Evolutionary conservation across 2,888 invertebrate genomes (phyloP).

Genomic region (Drosophila multiciliata): DNA sequence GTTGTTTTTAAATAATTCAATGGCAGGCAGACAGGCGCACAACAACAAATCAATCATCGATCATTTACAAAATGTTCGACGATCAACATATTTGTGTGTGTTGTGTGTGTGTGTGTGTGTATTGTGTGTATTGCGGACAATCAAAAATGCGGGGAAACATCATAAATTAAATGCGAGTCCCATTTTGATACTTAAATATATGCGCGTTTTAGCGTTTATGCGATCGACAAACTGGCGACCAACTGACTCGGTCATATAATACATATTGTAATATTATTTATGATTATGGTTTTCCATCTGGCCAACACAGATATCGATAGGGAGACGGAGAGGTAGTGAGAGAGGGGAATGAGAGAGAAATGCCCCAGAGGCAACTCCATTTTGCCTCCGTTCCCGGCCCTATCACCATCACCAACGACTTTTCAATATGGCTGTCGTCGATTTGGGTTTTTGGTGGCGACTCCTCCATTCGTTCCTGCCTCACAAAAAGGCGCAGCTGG

Average conservation of each 20-base stretch:
- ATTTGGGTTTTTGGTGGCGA: constrained; percentile 30
- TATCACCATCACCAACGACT: constrained; percentile 32
- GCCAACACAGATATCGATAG: not conserved
- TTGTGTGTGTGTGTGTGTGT: not conserved
- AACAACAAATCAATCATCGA: constrained; percentile 77
- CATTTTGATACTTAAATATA: constrained; percentile 47
- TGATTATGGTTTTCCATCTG: constrained; percentile 74
- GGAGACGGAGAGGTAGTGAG: not conserved
- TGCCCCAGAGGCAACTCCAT: constrained; percentile 68
- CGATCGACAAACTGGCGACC: constrained; percentile 11
- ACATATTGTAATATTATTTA: constrained; percentile 77
- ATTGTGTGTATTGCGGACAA: constrained; percentile 37
- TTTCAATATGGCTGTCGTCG: constrained; percentile 78
- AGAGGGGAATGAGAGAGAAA: not conserved
- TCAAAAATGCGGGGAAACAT: constrained; percentile 63
- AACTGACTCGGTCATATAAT: constrained; percentile 40
- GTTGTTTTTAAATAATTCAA: constrained; percentile 22
- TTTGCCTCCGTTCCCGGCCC: constrained; percentile 51
- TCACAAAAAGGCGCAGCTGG: constrained; percentile 54
- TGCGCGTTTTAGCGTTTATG: constrained; percentile 42
- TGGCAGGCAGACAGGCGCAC: constrained; percentile 14
- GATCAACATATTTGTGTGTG: constrained; percentile 50
- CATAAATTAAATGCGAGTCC: constrained; percentile 67
- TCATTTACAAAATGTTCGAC: constrained; percentile 70
- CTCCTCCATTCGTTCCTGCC: constrained; percentile 30